Conservation (phyloP, 2,888 invertebrate species). For the Agrochola litura region DNA sequence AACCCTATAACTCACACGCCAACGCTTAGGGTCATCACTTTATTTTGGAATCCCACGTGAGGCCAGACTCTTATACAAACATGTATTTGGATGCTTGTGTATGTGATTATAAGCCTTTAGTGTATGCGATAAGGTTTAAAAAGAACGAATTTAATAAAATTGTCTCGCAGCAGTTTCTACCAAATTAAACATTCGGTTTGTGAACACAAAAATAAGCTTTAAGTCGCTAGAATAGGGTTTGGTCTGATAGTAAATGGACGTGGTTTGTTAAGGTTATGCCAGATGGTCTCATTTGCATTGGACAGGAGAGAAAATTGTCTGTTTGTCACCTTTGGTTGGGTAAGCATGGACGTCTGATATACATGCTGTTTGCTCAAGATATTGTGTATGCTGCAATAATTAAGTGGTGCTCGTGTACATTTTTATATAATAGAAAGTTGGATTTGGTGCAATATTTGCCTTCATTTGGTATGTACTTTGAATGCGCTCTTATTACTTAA, state of each 20-base stretch:
- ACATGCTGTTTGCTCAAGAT: slow-evolving; percentile 54
- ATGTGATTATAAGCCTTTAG: slow-evolving; percentile 48
- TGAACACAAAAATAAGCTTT: slow-evolving; percentile 56
- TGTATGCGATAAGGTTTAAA: slow-evolving; percentile 14
- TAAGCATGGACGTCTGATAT: slow-evolving; percentile 66
- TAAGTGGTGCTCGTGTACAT: slow-evolving; percentile 42
- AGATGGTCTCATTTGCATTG: slow-evolving; percentile 84
- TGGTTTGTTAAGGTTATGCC: slow-evolving; percentile 67
- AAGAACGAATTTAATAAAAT: slow-evolving; percentile 39
- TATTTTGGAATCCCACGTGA: slow-evolving; percentile 81
- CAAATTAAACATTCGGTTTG: slow-evolving; percentile 28
- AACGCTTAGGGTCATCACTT: slow-evolving; percentile 81
- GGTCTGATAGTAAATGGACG: slow-evolving; percentile 18
- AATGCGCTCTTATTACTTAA: not conserved
- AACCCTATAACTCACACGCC: slow-evolving; percentile 77
- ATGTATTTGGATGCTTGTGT: not conserved
- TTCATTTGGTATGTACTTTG: not conserved
- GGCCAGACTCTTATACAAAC: slow-evolving; percentile 66
- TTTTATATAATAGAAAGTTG: slow-evolving; percentile 21
- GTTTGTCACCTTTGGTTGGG: slow-evolving; percentile 79
- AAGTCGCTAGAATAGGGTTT: slow-evolving; percentile 27
- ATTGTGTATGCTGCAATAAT: slow-evolving; percentile 57
- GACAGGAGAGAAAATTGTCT: slow-evolving; percentile 83
- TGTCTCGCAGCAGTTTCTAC: slow-evolving; percentile 33
- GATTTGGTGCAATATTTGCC: slow-evolving; percentile 8